Percentiles rank a stretch among this genome's conserved stretches.
Evolutionary conservation across 2,113 vertebrate species (phyloP).

Genomic region (Cepphus grylle): DNA sequence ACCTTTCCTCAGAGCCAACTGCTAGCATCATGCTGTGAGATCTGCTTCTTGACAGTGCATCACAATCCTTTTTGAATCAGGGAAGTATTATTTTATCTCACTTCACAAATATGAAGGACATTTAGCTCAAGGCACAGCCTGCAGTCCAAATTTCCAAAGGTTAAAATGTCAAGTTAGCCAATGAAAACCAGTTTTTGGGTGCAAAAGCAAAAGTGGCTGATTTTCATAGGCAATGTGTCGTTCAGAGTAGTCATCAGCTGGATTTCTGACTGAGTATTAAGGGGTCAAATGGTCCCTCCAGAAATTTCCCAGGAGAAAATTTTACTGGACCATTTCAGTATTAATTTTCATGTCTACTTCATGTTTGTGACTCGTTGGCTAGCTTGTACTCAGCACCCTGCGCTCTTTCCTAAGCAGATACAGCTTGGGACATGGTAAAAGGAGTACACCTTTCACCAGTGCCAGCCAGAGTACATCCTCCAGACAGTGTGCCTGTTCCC

Average conservation of each 20-base stretch:
- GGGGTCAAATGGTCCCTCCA: background rate
- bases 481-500: background rate
- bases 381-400: background rate
- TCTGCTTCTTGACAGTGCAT: background rate
- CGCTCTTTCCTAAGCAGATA: background rate
- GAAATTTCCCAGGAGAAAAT: background rate
- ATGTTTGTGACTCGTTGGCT: background rate
- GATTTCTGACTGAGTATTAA: background rate
- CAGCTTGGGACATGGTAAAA: background rate
- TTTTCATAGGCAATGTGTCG: background rate
- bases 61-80: background rate
- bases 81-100: background rate
- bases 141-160: background rate
- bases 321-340: background rate
- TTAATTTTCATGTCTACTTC: background rate
- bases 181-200: background rate
- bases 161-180: background rate
- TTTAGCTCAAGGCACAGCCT: background rate
- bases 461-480: background rate
- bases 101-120: background rate
- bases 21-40: background rate
- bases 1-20: background rate
- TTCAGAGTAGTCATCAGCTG: background rate
- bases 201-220: background rate
- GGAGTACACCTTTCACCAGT: background rate